phyloP scores from a whole-genome alignment of 1,140 invertebrate genomes.

The Atopsyche davidsoni region DNA sequence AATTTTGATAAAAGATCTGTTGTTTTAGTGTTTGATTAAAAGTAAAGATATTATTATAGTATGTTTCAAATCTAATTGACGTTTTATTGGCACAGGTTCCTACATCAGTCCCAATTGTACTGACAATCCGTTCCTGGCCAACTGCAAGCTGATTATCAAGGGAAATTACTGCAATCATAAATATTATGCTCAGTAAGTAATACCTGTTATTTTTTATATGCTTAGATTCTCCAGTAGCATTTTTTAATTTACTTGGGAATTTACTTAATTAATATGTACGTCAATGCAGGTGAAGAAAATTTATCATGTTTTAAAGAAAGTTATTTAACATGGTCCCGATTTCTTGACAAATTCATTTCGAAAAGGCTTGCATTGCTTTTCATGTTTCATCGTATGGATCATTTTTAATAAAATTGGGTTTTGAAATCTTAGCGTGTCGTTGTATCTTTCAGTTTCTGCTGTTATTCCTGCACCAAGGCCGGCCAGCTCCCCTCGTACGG shows the following conservation, averaged over 20 bases:
- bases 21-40: neutral
- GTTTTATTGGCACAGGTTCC: constrained; percentile 47
- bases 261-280: too few relatives aligned
- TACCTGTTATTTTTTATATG: constrained; percentile 3
- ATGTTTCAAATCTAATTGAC: constrained; percentile 1
- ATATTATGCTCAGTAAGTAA: constrained; percentile 69
- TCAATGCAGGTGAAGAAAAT: too few relatives aligned
- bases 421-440: neutral
- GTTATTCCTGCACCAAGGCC: constrained; percentile 80
- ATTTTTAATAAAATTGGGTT: too few relatives aligned
- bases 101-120: constrained; percentile 72
- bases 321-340: too few relatives aligned
- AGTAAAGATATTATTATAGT: neutral
- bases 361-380: too few relatives aligned
- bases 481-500: constrained; percentile 57
- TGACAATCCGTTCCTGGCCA: constrained; percentile 84
- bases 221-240: neutral
- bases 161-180: constrained; percentile 76
- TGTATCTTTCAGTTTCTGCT: constrained; percentile 64
- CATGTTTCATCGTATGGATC: too few relatives aligned
- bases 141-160: constrained; percentile 78
- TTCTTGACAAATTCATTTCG: too few relatives aligned
- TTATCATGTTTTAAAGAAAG: too few relatives aligned
- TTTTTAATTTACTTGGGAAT: too few relatives aligned
- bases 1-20: too few relatives aligned